Evolutionary conservation across 2,113 vertebrate genomes (phyloP).

Genomic region (Eidolon helvum): DNA sequence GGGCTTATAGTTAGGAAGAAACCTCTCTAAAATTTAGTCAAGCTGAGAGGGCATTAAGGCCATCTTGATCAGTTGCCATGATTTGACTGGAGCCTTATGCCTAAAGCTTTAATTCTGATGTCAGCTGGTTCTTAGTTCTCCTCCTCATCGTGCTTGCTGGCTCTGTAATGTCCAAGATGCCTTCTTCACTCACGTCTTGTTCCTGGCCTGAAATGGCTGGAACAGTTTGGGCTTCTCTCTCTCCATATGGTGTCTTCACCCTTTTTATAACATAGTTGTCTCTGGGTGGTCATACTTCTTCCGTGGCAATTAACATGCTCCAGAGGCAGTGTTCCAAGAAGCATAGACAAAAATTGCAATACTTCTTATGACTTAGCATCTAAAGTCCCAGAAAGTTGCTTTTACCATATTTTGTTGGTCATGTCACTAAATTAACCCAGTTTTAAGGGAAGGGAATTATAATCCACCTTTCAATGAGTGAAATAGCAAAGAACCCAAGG

Average conservation of each 20-base stretch:
- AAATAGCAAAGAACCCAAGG: not conserved
- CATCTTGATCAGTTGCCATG: not conserved
- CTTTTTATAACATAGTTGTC: not conserved
- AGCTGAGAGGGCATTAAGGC: not conserved
- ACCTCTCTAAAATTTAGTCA: not conserved
- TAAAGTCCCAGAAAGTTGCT: not conserved
- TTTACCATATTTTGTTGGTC: not conserved
- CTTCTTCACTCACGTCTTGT: not conserved
- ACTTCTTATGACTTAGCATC: not conserved
- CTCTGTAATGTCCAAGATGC: not conserved
- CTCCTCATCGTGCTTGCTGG: not conserved
- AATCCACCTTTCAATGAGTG: not conserved
- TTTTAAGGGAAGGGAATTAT: not conserved
- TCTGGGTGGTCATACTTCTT: not conserved
- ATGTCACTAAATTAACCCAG: not conserved
- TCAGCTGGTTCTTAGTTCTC: not conserved
- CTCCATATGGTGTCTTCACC: not conserved
- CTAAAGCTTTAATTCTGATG: not conserved
- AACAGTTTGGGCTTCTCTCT: not conserved
- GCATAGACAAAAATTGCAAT: not conserved
- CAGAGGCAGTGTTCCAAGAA: not conserved
- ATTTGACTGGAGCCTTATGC: not conserved
- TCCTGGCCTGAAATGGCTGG: not conserved
- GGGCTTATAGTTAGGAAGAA: not conserved
- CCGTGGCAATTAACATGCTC: not conserved